These are phyloP conservation scores for Hartigia nigra DNA, from an alignment of 2,888 invertebrate species.

Conservation along the genomic window DNA sequence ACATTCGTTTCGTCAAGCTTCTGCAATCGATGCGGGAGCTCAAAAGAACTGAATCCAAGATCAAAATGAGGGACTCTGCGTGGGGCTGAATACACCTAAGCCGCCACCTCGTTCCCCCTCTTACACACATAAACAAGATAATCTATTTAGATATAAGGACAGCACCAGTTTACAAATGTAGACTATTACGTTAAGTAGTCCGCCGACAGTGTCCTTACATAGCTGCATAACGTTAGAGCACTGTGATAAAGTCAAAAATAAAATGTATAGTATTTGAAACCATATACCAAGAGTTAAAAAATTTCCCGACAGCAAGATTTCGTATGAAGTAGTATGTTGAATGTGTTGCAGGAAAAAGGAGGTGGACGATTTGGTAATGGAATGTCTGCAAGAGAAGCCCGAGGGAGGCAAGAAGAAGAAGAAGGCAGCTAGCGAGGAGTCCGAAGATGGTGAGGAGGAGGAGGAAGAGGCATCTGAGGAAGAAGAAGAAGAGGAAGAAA, in stretches of 20 bases:
- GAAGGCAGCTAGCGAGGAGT: slow-evolving; percentile 63
- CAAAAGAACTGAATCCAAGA: slow-evolving; percentile 50
- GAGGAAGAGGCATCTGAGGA: slow-evolving; percentile 67
- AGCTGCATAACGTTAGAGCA: neutral
- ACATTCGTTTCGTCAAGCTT: slow-evolving; percentile 14
- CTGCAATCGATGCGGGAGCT: slow-evolving; percentile 33
- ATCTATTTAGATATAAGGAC: neutral
- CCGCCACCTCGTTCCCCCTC: slow-evolving; percentile 62
- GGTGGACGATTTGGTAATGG: slow-evolving; percentile 90
- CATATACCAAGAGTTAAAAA: neutral
- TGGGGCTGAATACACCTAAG: slow-evolving; percentile 44
- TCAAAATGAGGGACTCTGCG: slow-evolving; percentile 59
- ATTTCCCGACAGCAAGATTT: neutral
- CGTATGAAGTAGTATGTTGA: neutral
- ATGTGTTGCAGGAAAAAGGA: slow-evolving; percentile 77
- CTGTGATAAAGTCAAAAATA: neutral
- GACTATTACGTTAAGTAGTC: neutral
- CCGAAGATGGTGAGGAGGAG: slow-evolving; percentile 67
- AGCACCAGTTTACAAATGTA: neutral
- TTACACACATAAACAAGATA: slow-evolving; percentile 33
- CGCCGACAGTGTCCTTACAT: neutral
- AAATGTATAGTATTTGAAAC: neutral
- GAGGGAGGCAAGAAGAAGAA: slow-evolving; percentile 65
- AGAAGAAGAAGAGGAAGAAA: slow-evolving; percentile 69
- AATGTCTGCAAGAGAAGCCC: slow-evolving; percentile 70